Evolutionary conservation across 2,888 invertebrate genomes (phyloP), one percentile per base, ranked within the genome.

Genomic region (Cataglyphis albicans): DNA sequence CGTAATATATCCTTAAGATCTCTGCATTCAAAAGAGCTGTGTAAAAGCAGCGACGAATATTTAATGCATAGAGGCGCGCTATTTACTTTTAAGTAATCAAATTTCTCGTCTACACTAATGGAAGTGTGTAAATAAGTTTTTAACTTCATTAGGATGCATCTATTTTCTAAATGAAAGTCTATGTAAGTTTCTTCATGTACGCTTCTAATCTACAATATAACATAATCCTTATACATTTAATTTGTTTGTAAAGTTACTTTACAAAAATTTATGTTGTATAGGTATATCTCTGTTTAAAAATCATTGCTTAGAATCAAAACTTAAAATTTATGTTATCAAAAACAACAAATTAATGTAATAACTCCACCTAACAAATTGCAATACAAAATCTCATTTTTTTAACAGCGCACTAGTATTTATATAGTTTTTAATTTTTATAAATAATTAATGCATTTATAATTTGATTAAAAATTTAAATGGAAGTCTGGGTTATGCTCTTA

Each of bases 41-140:
- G 29, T 68, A 32, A 81, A 82, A 84, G 76, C 61, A 15, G 38
- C 75, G 48, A 2, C 32, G 21, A 21, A 15, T 65, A 75, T 84
- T 83, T 81, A 82, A 84, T 81, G 75, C 55, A 41, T n/a, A 61
- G 55, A 52, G 29, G 21, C 35, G 55, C 44, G 18, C 67, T 41
- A 70, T 85, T 82, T 88, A 75, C 83, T 83, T 86, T 72, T 70
- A 61, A 70, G 44, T 83, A 84, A 86, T 83, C 75, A 72, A 75
- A 73, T 82, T 72, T 74, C 63, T 32, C 55, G 59, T 64, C 64
- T 76, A 67, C 80, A 57, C 44, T 48, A 48, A 85, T 44, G 32
- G 55, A 48, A 32, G 41, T 64, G 35, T 55, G 52, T 63, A 67
- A 84, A 74, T 32, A 73, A 74, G 73, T 86, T 81, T 82, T 85